Evolutionary conservation across 2,888 invertebrate genomes (phyloP).

Genomic region (Apotomis capreana): DNA sequence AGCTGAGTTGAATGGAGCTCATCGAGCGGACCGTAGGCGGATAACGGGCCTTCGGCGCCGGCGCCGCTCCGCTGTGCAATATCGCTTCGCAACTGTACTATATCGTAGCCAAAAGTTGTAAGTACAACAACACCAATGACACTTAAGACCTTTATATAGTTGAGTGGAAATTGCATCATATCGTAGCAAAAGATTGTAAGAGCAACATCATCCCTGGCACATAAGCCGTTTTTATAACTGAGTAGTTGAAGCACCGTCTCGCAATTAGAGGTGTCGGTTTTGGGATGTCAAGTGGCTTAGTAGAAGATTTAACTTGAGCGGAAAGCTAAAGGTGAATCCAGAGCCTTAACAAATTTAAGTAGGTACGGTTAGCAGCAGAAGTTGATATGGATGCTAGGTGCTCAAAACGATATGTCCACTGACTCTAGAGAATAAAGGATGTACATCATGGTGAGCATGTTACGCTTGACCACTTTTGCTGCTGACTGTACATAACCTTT

Average conservation of each 20-base stretch:
- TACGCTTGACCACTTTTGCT: too few species aligned
- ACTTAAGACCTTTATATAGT: neutral
- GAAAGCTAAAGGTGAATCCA: neutral
- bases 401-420: too few species aligned
- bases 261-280: constrained; percentile 32
- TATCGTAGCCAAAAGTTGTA: neutral
- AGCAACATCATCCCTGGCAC: neutral
- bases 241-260: constrained; percentile 24
- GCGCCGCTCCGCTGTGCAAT: constrained; percentile 56
- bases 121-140: neutral
- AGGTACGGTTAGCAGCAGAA: too few species aligned
- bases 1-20: constrained; percentile 39
- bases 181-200: constrained; percentile 7
- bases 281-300: constrained; percentile 37
- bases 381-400: too few species aligned
- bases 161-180: neutral
- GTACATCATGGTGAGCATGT: too few species aligned
- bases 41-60: constrained; percentile 62
- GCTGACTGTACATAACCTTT: too few species aligned
- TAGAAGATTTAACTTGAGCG: constrained; percentile 11
- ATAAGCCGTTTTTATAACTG: constrained; percentile 7
- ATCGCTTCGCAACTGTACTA: constrained; percentile 50
- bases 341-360: too few species aligned
- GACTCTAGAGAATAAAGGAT: too few species aligned
- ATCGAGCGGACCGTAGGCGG: constrained; percentile 62